phyloP scores from a whole-genome alignment of 2,888 invertebrate genomes.

The Tanytarsus gracilentus region DNA sequence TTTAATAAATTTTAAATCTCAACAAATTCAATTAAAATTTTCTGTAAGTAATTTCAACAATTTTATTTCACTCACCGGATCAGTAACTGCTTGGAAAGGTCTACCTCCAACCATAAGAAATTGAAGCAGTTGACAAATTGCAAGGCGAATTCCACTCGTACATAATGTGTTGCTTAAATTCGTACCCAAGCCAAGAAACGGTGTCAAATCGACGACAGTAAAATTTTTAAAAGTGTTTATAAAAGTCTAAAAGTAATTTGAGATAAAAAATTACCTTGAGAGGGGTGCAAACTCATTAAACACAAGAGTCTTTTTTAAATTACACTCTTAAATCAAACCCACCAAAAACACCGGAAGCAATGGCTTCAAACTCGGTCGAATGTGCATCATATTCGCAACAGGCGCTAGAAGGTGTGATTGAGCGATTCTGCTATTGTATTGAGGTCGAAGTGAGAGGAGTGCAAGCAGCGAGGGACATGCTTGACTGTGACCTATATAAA shows the following conservation, averaged over 20 bases:
- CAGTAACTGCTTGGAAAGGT: neutral
- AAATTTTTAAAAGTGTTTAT: neutral
- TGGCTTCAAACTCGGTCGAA: neutral
- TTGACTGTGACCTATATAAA: slow-evolving; percentile 50
- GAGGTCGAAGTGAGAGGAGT: slow-evolving; percentile 52
- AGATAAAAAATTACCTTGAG: too few relatives aligned
- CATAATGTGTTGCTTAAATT: neutral
- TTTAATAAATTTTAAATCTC: too few relatives aligned
- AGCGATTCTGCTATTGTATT: slow-evolving; percentile 44
- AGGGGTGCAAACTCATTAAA: too few relatives aligned
- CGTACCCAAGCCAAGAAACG: neutral
- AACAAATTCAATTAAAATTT: neutral
- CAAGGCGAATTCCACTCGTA: neutral
- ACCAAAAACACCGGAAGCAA: neutral
- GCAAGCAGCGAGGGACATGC: slow-evolving; percentile 64
- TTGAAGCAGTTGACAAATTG: neutral
- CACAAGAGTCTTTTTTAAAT: too few relatives aligned
- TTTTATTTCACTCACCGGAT: neutral
- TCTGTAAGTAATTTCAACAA: neutral
- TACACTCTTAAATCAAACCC: too few relatives aligned
- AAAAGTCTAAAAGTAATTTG: too few relatives aligned
- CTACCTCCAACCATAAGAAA: neutral
- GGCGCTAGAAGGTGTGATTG: slow-evolving; percentile 7
- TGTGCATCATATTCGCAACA: neutral
- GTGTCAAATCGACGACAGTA: neutral